Percentiles rank a stretch among this genome's conserved stretches.
Evolutionary conservation across 2,888 invertebrate genomes (phyloP).

Genomic region (Petrolisthes manimaculis): DNA sequence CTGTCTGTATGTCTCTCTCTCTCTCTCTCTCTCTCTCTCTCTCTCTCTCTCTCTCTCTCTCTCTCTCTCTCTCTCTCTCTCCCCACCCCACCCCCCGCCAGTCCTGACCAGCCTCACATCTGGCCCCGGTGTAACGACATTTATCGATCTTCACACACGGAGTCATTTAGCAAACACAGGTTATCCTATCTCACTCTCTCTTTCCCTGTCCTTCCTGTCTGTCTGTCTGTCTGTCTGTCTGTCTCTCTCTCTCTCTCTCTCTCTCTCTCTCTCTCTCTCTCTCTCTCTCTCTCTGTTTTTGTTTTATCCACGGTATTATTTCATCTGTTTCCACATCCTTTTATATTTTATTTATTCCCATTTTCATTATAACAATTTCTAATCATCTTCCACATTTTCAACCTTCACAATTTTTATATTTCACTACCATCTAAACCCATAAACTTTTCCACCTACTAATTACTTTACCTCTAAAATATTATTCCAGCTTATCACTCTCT

Average conservation of each 20-base stretch:
- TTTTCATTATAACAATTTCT: no score
- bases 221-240: not conserved
- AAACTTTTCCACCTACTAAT: no score
- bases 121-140: not conserved
- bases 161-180: not conserved
- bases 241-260: not conserved
- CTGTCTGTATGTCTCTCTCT: not conserved
- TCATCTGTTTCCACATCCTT: not conserved
- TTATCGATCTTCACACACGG: not conserved
- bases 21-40: not conserved
- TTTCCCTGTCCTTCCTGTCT: not conserved
- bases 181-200: not conserved
- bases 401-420: no score
- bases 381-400: no score
- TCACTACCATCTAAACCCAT: no score
- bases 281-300: not conserved
- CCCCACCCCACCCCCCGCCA: not conserved
- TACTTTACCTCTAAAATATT: no score
- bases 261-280: slow-evolving; percentile 5
- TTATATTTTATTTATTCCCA: not conserved
- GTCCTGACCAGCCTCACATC: not conserved
- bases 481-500: no score
- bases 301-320: not conserved
- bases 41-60: not conserved
- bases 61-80: not conserved